phyloP scores from a whole-genome alignment of 1,140 invertebrate genomes.

The Leptonema lineaticorne region DNA sequence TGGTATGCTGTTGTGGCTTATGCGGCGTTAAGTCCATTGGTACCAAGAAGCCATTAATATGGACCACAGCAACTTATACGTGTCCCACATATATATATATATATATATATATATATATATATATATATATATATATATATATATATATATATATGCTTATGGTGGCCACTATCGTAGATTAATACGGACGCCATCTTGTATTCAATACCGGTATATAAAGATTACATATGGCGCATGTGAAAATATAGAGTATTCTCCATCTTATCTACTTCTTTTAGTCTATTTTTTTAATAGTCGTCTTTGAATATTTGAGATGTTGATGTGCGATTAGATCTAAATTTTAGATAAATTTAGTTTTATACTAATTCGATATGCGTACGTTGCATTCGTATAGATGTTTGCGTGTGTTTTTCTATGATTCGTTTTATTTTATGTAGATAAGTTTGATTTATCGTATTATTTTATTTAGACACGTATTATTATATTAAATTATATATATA shows the following conservation, averaged over 20 bases:
- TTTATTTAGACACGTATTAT: not conserved
- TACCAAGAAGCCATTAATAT: slow-evolving; percentile 33
- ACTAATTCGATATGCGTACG: no score
- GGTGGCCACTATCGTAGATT: slow-evolving; percentile 26
- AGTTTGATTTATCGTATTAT: not conserved
- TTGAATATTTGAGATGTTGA: no score
- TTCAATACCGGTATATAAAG: no score
- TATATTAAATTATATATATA: not conserved
- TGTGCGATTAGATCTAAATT: no score
- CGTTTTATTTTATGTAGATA: no score
- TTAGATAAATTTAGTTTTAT: no score
- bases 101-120: slow-evolving; percentile 12
- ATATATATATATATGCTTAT: not conserved
- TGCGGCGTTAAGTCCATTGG: slow-evolving; percentile 17
- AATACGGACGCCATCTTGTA: slow-evolving; percentile 28
- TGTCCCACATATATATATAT: not conserved
- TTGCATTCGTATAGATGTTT: no score
- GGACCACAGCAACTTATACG: slow-evolving; percentile 23
- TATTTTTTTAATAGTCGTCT: no score
- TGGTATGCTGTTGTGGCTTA: slow-evolving; percentile 29
- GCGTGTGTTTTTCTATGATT: no score
- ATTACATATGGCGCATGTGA: no score
- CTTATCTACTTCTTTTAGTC: no score
- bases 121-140: not conserved
- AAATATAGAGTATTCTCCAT: no score